Base-by-base conservation (phyloP, 23 tunicate species). In the Halocynthia roretzi region DNA sequence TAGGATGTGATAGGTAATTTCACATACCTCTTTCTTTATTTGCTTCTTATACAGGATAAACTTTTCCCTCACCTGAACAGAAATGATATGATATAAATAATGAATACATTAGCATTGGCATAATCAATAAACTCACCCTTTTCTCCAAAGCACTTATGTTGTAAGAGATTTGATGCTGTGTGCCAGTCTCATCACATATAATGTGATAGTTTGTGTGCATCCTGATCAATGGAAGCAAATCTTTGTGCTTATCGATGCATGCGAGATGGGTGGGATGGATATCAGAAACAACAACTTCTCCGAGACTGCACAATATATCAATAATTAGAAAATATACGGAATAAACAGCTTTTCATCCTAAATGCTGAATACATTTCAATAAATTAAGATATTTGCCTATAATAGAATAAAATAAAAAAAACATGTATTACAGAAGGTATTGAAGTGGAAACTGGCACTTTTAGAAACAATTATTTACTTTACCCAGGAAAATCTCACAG, bases 21-120 rank as follows among this genome's bases (percentile, higher is more conserved):
- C 22, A 72, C 9, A 17, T 76, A 83, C 87, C 82, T 83, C 75
- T 21, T 31, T 64, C 6, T 76, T 67, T 61, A 83, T 76, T 15
- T 51, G 50, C 31, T 53, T 18, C 48, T 83, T 76, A 49, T 72
- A 61, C 19, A 68, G 50, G 31, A 83, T 56, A 77, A 66, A 83
- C 56, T 83, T 83, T 51, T 83, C 87, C 66, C 62, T 52, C 17
- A 83, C 87, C 87, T 83, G 58, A 67, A 82, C 19, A 31, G 21
- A 78, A 44, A 14, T 40, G 21, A 73, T 23, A 14, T 40, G 21
- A 73, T 23, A 12, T 67, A 67, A 67, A 67, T 22, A 56, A 56
- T 31, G 44, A 31, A 0, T 31, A 31, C 44, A 31, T 31, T 31
- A 31, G 44, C 44, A 31, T 31, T 31, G 44, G 44, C 44, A 31